Conservation (phyloP, 2,113 vertebrate genomes). For the Callocephalon fimbriatum region DNA sequence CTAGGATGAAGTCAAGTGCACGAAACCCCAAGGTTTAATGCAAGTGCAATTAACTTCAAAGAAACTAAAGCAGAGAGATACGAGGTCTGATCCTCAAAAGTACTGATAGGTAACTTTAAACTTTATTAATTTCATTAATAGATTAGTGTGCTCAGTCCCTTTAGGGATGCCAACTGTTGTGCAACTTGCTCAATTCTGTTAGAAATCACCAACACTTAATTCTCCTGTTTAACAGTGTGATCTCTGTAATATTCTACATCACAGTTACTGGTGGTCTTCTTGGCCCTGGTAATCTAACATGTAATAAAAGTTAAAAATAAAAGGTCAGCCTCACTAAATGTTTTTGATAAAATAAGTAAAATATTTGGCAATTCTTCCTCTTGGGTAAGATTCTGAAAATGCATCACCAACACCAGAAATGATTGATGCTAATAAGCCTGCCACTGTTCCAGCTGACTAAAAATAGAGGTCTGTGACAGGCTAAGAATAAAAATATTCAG, state of each 20-base stretch:
- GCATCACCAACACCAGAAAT: neutral
- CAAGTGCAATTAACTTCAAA: neutral
- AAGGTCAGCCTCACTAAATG: neutral
- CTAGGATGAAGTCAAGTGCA: neutral
- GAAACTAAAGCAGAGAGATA: neutral
- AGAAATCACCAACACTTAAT: neutral
- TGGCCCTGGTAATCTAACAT: neutral
- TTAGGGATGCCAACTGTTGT: neutral
- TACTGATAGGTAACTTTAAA: neutral
- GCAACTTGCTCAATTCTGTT: neutral
- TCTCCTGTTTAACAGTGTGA: neutral
- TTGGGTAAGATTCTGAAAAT: neutral
- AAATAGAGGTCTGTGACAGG: neutral
- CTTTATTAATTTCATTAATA: neutral
- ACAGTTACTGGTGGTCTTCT: neutral
- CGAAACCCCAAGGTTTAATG: neutral
- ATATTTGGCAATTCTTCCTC: neutral
- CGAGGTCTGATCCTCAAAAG: neutral
- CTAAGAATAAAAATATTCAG: conserved; percentile 7
- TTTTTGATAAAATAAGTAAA: neutral
- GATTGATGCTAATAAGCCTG: neutral
- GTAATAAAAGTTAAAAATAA: neutral
- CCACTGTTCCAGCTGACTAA: neutral
- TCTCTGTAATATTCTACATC: neutral
- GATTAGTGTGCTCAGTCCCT: neutral